Evolutionary conservation across 37 sponge, comb jelly and placozoan genomes (phyloP).

Genomic region (Theonella swinhoei): DNA sequence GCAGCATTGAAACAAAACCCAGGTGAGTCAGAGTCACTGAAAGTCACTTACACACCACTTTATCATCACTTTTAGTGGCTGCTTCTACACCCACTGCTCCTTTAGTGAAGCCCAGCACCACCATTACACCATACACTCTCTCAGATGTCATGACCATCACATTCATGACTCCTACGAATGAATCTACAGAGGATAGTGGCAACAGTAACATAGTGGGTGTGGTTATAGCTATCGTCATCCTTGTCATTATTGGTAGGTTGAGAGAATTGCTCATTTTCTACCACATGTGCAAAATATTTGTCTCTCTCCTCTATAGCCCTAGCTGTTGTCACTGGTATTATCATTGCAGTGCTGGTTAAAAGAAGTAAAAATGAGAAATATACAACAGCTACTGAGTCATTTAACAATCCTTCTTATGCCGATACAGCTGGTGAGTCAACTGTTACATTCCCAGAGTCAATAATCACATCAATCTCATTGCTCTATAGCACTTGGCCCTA

Average conservation of each 20-base stretch:
- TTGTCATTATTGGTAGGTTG: not conserved
- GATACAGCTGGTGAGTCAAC: not conserved
- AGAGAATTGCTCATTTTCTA: not conserved
- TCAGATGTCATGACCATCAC: not conserved
- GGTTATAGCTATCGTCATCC: not conserved
- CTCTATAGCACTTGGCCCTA: not conserved
- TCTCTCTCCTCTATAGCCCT: not conserved
- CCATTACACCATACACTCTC: too few species aligned
- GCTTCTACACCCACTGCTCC: not conserved
- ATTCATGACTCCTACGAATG: not conserved
- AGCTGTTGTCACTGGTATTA: not conserved
- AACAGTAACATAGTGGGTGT: not conserved
- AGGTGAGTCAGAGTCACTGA: too few species aligned
- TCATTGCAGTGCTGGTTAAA: too few species aligned
- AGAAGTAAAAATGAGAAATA: not conserved
- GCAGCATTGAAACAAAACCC: too few species aligned
- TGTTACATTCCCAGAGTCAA: not conserved
- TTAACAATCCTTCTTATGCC: not conserved
- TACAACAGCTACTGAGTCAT: not conserved
- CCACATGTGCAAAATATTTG: not conserved
- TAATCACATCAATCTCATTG: not conserved
- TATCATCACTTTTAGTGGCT: too few species aligned
- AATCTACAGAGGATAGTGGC: not conserved
- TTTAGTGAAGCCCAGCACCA: too few species aligned
- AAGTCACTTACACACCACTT: too few species aligned